Percentiles rank a stretch among this genome's conserved stretches.
These are phyloP conservation scores for Neogobius melanostomus DNA, from an alignment of 2,113 vertebrate species.

Conservation along the genomic window DNA sequence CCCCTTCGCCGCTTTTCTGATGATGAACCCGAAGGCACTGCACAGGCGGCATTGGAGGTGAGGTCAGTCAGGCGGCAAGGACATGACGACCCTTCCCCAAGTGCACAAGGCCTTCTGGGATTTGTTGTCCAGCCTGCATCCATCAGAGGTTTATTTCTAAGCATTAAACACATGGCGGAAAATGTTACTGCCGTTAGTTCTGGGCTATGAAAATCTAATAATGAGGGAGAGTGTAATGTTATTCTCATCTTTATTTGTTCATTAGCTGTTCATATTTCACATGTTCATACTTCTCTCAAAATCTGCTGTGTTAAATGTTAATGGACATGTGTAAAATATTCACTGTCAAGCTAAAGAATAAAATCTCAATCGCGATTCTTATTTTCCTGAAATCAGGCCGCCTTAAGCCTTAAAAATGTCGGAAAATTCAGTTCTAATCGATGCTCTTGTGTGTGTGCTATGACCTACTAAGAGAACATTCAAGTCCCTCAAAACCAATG, in stretches of 20 bases:
- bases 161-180: neutral
- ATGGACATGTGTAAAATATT: too few relatives aligned
- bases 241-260: too few relatives aligned
- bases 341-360: too few relatives aligned
- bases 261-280: too few relatives aligned
- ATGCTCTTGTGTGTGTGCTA: neutral
- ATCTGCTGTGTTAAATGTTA: too few relatives aligned
- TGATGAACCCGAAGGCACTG: constrained; percentile 15
- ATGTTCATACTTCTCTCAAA: too few relatives aligned
- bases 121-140: constrained; percentile 34
- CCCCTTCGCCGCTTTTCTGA: constrained; percentile 12
- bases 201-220: neutral
- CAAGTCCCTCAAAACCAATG: neutral
- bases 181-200: neutral
- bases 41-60: constrained; percentile 11
- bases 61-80: constrained; percentile 56
- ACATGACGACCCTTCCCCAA: constrained; percentile 55
- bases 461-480: neutral
- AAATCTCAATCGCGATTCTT: too few relatives aligned
- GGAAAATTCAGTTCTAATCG: too few relatives aligned
- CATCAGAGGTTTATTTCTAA: constrained; percentile 21
- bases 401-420: too few relatives aligned
- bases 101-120: constrained; percentile 46
- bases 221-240: neutral
- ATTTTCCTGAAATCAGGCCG: too few relatives aligned